Evolutionary conservation across 2,797 vertebrate genomes (phyloP), one percentile per base, ranked within the genome.

Genomic region (Onychomys leucogaster): DNA sequence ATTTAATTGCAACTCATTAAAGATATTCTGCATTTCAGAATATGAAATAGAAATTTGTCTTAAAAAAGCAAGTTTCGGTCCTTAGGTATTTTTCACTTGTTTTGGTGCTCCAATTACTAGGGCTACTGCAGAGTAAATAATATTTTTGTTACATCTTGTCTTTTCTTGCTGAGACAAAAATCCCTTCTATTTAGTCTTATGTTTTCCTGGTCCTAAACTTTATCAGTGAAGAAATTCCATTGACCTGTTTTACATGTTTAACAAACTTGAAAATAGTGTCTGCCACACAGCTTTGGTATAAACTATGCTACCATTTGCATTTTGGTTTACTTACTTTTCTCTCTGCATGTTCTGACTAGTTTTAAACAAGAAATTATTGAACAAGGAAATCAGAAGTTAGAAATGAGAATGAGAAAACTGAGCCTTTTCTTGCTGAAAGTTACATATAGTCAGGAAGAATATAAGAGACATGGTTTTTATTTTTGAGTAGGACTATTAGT

Each of bases 81-180:
- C 10, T 94, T 25, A 67, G 81, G 27, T 17, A 55, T 55, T 71
- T 94, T 96, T 89, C 49, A 89, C 23, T 97, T 94, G 29, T 88
- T 92, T 95, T 80, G 32, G 37, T 86, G 52, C 32, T 69, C 80
- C 90, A 76, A 94, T 96, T 92, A 71, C 49, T 90, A 83, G 89
- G 37, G 78, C 82, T 57, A 7, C 73, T 93, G 2, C 61, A 94
- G 87, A 95, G 6, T 29, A 89, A 93, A 46, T 92, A 89, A 73
- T 10, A 69, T 71, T 89, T 96, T 41, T 83, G 49, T 37, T 93
- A 7, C 90, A 46, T 91, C 63, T 91, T 93, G 52, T 27, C 37
- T 96, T 94, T 96, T 93, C 63, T 87, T 96, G 59, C 67, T 97
- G 78, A 93, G 80, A 83, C 61, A 93, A 94, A 97, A 49, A 23